Conservation (phyloP, 2,113 vertebrate genomes). For the Gallinago media region DNA sequence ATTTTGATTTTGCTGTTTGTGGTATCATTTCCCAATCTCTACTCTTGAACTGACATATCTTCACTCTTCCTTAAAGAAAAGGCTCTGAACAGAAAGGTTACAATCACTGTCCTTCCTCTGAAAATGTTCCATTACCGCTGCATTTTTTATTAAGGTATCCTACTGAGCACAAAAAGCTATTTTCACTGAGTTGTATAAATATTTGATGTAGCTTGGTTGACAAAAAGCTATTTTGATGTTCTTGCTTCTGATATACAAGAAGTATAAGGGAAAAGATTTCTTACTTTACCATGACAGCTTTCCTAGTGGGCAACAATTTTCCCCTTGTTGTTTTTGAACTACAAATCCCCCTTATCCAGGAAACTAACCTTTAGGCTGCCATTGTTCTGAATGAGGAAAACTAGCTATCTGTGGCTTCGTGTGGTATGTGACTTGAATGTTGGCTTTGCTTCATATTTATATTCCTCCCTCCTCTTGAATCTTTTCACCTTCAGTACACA, state of each 20-base stretch:
- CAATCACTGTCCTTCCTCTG: constrained; percentile 48
- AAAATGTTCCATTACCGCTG: constrained; percentile 75
- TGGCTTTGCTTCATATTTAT: background rate
- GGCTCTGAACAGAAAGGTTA: constrained; percentile 54
- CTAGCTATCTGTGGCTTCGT: background rate
- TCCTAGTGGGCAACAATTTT: constrained; percentile 12
- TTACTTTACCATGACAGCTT: constrained; percentile 30
- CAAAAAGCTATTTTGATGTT: constrained; percentile 78
- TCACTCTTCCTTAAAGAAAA: constrained; percentile 18
- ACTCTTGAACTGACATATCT: background rate
- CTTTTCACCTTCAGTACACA: background rate
- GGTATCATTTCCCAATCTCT: background rate
- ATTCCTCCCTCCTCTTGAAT: background rate
- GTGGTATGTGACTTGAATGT: background rate
- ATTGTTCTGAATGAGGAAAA: background rate
- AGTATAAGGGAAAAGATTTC: constrained; percentile 35
- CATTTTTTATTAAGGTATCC: constrained; percentile 80
- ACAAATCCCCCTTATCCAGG: background rate
- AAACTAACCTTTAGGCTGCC: background rate
- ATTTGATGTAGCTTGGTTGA: constrained; percentile 77
- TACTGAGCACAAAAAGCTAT: constrained; percentile 75
- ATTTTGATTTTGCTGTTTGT: background rate
- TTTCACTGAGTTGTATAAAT: constrained; percentile 75
- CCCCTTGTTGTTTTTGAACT: constrained; percentile 10
- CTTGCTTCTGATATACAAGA: constrained; percentile 69